phyloP scores from a whole-genome alignment of 2,113 vertebrate genomes.

The Alethe diademata region DNA sequence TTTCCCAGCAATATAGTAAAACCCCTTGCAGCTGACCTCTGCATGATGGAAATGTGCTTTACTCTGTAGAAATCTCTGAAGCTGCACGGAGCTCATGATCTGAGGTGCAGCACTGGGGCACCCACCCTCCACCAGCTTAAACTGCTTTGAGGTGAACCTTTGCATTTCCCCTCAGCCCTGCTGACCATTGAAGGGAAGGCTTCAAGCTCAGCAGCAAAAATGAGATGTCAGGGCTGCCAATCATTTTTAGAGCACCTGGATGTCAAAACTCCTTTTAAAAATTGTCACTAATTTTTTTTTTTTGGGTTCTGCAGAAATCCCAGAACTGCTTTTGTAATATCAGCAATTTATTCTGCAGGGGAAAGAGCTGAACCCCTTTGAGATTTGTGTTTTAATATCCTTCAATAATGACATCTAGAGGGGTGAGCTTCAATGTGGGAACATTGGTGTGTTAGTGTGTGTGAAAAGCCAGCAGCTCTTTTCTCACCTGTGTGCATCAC shows the following conservation, averaged over 20 bases:
- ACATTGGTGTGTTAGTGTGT: background rate
- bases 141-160: background rate
- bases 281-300: background rate
- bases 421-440: background rate
- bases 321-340: background rate
- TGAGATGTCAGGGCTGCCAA: background rate
- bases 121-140: background rate
- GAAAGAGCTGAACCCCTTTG: background rate
- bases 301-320: background rate
- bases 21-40: background rate
- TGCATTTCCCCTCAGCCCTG: background rate
- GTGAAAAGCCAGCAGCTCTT: background rate
- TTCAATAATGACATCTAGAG: background rate
- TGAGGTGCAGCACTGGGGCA: background rate
- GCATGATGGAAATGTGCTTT: background rate
- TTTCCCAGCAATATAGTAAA: background rate
- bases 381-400: background rate
- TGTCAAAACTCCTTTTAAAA: background rate
- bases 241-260: background rate
- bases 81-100: background rate
- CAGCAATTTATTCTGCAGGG: fast-evolving
- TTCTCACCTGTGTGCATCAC: background rate
- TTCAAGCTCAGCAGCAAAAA: background rate
- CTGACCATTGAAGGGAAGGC: fast-evolving
- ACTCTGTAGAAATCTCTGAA: background rate